Evolutionary conservation across 2,888 invertebrate species (phyloP).

Genomic region (Byasa hedistus): DNA sequence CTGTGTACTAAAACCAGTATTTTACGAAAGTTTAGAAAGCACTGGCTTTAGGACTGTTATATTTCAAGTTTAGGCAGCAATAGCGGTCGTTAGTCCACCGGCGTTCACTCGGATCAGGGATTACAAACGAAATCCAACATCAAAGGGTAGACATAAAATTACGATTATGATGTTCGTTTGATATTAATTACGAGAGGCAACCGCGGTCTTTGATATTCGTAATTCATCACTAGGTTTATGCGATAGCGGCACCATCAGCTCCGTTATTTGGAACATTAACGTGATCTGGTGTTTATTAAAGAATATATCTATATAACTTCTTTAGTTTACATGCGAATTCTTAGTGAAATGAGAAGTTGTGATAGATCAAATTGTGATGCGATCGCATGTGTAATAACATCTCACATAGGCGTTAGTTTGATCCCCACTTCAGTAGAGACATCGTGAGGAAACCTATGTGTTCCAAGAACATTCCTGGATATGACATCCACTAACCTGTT

Average conservation of each 20-base stretch:
- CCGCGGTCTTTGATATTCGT: conserved; percentile 33
- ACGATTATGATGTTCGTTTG: conserved; percentile 45
- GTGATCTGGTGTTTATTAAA: conserved; percentile 1
- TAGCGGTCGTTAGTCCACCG: conserved; percentile 20
- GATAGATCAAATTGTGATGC: too few relatives aligned
- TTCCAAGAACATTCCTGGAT: too few relatives aligned
- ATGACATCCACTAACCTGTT: too few relatives aligned
- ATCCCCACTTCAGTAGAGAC: too few relatives aligned
- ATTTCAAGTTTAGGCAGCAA: conserved; percentile 14
- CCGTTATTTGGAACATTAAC: conserved; percentile 13
- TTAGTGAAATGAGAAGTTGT: too few relatives aligned
- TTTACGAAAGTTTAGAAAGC: background rate
- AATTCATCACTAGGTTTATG: conserved; percentile 32
- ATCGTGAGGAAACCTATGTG: too few relatives aligned
- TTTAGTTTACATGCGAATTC: too few relatives aligned
- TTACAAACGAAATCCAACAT: conserved; percentile 40
- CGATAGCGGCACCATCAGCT: conserved; percentile 31
- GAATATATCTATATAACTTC: background rate
- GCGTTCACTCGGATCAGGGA: conserved; percentile 12
- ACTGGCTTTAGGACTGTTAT: conserved; percentile 16
- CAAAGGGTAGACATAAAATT: conserved; percentile 40
- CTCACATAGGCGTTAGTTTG: too few relatives aligned
- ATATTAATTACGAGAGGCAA: conserved; percentile 39
- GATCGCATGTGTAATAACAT: too few relatives aligned
- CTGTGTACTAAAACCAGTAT: background rate